A percentile compares a stretch with the other conserved stretches of the same genome.
Conservation (phyloP, 2,888 invertebrate species). For the Monochamus alternatus region DNA sequence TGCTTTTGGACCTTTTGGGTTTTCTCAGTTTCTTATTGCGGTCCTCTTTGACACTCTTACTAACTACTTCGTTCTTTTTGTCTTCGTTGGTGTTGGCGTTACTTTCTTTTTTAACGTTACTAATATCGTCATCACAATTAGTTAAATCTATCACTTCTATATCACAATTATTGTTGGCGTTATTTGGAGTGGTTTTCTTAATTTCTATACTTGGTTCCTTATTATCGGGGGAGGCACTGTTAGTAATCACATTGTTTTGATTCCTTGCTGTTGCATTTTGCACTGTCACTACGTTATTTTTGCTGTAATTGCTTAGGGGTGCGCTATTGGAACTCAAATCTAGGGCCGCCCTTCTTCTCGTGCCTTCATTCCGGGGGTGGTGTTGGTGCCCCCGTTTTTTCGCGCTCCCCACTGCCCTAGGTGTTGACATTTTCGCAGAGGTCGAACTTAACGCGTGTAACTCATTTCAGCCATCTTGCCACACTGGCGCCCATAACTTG, state of each 20-base stretch:
- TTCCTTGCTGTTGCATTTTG: slow-evolving; percentile 53
- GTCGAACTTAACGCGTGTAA: slow-evolving; percentile 67
- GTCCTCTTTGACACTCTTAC: slow-evolving; percentile 54
- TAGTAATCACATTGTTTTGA: slow-evolving; percentile 54
- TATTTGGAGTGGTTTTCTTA: slow-evolving; percentile 49
- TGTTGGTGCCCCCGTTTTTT: slow-evolving; percentile 84
- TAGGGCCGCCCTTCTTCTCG: slow-evolving; percentile 73
- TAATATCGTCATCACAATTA: slow-evolving; percentile 66
- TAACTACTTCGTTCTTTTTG: slow-evolving; percentile 31
- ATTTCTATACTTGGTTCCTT: slow-evolving; percentile 41
- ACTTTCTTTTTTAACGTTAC: slow-evolving; percentile 49
- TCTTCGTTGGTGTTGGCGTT: slow-evolving; percentile 43
- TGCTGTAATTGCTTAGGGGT: slow-evolving; percentile 60
- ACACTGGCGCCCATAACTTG: slow-evolving; percentile 67
- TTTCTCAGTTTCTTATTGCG: slow-evolving; percentile 59
- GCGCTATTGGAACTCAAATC: slow-evolving; percentile 62
- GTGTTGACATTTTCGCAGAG: slow-evolving; percentile 74
- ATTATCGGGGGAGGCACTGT: slow-evolving; percentile 62
- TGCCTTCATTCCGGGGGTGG: slow-evolving; percentile 78
- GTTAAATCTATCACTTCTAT: slow-evolving; percentile 69
- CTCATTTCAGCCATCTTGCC: slow-evolving; percentile 77
- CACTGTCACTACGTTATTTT: slow-evolving; percentile 56
- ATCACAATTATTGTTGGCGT: slow-evolving; percentile 55
- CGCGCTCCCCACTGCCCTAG: slow-evolving; percentile 76
- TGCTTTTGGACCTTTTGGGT: slow-evolving; percentile 45